Base-by-base conservation (phyloP, 2,113 vertebrate genomes). In the Typhlomys cinereus region DNA sequence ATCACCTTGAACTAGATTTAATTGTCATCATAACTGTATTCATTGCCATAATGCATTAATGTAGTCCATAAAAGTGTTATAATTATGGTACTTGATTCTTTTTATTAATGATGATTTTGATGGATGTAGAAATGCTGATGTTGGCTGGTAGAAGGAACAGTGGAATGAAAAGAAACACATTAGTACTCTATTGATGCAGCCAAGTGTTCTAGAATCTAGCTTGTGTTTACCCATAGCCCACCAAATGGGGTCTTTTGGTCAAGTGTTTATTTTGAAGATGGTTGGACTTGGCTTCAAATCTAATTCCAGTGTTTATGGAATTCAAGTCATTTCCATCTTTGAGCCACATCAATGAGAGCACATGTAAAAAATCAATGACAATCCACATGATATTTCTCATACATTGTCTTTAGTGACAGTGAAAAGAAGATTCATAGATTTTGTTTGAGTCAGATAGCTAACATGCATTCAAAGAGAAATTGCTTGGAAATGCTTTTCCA, bases 1-100 rank as follows among this genome's bases (percentile, higher is more conserved):
- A 92, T 25, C 89, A 14, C 15, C 39, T 94, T 61, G 86, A 80
- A 86, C 8, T 59, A 94, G 20, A 12, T 64, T 82, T 89, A 67
- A 80, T 54, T 41, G 5, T 48, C 31, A 29, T 7, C 25, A 21
- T 85, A 15, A 9, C 70, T 29, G n/a, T 84, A 44, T 66, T 79
- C 67, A 41, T 20, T 84, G 15, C 86, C 75, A 59, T 87, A 59
- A 7, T 67, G 27, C 39, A 34, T 29, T n/a, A 64, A 1, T 52
- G 5, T 5, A 85, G 15, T 76, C 13, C 14, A 46, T 34, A 29
- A 21, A 73, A 85, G 5, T 80, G 59, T 44, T 69, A 52, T 88
- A 67, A 92, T 74, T 59, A 54, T 66, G 17, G 7, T 27, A 25
- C 12, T 70, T 74, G 3, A 34, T 6, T 85, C 75, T 80, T 25